These are phyloP conservation scores for Urocyon cinereoargenteus DNA, from an alignment of 2,797 vertebrate species.

Conservation along the genomic window DNA sequence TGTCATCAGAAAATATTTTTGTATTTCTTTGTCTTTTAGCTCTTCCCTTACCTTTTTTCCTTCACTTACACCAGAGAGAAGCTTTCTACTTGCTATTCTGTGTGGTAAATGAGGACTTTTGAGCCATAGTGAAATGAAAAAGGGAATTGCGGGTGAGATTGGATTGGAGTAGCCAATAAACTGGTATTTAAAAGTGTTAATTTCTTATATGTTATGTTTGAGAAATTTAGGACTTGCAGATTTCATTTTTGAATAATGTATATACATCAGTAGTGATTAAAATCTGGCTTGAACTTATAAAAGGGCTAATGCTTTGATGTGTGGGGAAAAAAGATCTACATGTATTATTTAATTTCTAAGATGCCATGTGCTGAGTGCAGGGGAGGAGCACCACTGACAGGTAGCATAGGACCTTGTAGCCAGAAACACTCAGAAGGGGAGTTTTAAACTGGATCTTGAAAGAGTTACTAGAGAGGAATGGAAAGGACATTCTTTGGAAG, in stretches of 20 bases:
- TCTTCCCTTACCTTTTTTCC: not conserved
- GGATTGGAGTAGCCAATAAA: slow-evolving; percentile 36
- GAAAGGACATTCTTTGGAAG: not conserved
- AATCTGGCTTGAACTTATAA: slow-evolving; percentile 9
- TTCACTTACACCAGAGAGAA: not conserved
- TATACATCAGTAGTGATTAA: slow-evolving; percentile 49
- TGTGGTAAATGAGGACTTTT: slow-evolving; percentile 40
- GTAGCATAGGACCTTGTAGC: not conserved
- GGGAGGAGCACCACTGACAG: not conserved
- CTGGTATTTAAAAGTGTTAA: slow-evolving; percentile 58
- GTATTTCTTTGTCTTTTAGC: slow-evolving; percentile 36
- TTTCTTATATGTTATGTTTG: slow-evolving; percentile 53
- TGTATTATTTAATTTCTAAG: slow-evolving; percentile 17
- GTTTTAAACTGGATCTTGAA: not conserved
- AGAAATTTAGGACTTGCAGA: slow-evolving; percentile 58
- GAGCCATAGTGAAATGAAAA: slow-evolving; percentile 38
- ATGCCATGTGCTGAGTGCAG: not conserved
- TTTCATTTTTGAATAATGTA: slow-evolving; percentile 44
- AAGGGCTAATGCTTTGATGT: not conserved
- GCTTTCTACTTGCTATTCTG: not conserved
- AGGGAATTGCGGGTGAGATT: slow-evolving; percentile 12
- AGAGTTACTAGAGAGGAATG: not conserved
- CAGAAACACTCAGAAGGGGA: not conserved
- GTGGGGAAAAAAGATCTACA: not conserved
- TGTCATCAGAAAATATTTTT: slow-evolving; percentile 57